These are phyloP conservation scores for Vanessa tameamea DNA, from an alignment of 1,140 invertebrate species.

Conservation along the genomic window DNA sequence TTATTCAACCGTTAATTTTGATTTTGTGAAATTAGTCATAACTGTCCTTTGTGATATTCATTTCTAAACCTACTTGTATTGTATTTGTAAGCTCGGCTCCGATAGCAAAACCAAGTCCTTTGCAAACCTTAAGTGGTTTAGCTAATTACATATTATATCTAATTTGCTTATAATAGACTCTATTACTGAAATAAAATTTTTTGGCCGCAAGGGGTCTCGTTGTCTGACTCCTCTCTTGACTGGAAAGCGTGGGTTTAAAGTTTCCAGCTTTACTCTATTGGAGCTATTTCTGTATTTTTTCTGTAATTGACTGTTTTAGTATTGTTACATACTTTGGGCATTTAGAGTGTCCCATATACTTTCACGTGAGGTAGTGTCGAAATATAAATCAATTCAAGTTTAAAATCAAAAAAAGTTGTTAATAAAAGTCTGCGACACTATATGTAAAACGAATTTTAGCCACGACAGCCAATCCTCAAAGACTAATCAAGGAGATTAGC, in stretches of 20 bases:
- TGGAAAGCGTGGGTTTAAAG: background rate
- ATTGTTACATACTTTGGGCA: conserved; percentile 6
- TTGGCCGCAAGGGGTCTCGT: background rate
- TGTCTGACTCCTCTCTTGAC: background rate
- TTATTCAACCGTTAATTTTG: background rate
- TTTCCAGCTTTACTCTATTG: conserved; percentile 12
- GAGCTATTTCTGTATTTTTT: conserved; percentile 7
- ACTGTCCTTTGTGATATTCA: background rate
- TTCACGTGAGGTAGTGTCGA: background rate
- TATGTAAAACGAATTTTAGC: too few relatives aligned
- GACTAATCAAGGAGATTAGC: too few relatives aligned
- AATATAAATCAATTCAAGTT: background rate
- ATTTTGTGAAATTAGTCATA: conserved; percentile 4
- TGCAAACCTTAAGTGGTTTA: background rate
- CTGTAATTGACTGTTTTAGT: background rate
- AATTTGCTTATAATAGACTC: too few relatives aligned
- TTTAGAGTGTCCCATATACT: conserved; percentile 8
- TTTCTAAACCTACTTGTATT: background rate
- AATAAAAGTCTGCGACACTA: too few relatives aligned
- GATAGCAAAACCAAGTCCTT: background rate
- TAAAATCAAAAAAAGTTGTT: too few relatives aligned
- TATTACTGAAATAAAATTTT: background rate
- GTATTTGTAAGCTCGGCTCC: background rate
- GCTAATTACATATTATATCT: too few relatives aligned
- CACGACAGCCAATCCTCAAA: too few relatives aligned